Evolutionary conservation across 2,888 invertebrate species (phyloP).

Genomic region (Neoaliturus tenellus): DNA sequence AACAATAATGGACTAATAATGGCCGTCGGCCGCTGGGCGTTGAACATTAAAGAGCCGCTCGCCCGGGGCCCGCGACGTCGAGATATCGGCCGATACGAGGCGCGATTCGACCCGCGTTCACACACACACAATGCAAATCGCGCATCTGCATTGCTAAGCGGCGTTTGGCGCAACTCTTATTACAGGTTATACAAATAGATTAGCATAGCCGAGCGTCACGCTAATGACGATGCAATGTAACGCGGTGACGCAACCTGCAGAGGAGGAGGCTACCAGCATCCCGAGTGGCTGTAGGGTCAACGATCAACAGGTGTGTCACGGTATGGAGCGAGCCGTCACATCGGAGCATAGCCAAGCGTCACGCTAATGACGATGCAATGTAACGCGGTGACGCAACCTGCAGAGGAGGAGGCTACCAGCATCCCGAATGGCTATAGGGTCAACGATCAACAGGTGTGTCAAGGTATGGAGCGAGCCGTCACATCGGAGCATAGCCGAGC

Average conservation of each 20-base stretch:
- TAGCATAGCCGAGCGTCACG: conserved; percentile 54
- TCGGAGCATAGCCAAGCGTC: too few species aligned
- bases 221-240: not conserved
- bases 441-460: too few species aligned
- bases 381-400: too few species aligned
- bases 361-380: too few species aligned
- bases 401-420: too few species aligned
- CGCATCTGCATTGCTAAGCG: conserved; percentile 45
- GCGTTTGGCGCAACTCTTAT: conserved; percentile 56
- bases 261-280: conserved; percentile 8
- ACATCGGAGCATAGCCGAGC: too few species aligned
- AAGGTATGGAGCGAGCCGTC: too few species aligned
- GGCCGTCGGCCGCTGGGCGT: conserved; percentile 25
- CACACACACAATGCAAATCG: conserved; percentile 42
- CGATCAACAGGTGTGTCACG: not conserved
- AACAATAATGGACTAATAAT: conserved; percentile 29
- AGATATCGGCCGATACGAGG: conserved; percentile 22
- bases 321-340: too few species aligned
- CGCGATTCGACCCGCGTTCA: conserved; percentile 7
- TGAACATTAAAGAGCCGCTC: conserved; percentile 11
- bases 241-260: conserved; percentile 34
- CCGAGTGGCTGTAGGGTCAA: not conserved
- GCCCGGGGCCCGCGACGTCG: not conserved
- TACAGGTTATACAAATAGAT: conserved; percentile 58
- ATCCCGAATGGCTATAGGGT: too few species aligned